Conservation (phyloP, 2,113 vertebrate species). For the Lepus europaeus region DNA sequence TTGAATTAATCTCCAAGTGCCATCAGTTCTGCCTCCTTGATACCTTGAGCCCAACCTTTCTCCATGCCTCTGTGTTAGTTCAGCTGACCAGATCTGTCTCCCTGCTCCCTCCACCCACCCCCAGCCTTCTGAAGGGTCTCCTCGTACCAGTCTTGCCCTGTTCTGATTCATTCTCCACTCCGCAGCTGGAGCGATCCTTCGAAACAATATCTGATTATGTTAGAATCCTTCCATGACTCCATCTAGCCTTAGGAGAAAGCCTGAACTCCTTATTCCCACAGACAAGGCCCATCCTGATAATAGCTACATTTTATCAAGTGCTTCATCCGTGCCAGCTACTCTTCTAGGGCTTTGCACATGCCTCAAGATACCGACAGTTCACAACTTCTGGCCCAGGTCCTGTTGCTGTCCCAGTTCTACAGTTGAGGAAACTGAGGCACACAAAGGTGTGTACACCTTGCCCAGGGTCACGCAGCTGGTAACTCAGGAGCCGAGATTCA, state of each 20-base stretch:
- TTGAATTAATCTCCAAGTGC: not conserved
- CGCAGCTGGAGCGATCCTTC: constrained; percentile 44
- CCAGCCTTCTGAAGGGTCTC: not conserved
- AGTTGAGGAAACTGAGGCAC: not conserved
- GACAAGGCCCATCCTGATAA: constrained; percentile 43
- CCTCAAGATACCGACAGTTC: not conserved
- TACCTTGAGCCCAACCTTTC: not conserved
- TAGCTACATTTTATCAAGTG: constrained; percentile 29
- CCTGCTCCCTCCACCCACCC: not conserved
- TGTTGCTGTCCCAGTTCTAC: not conserved
- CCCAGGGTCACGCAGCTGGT: not conserved
- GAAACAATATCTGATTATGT: constrained; percentile 68
- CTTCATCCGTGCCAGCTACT: not conserved
- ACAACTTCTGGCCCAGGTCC: too few relatives aligned
- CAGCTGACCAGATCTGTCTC: constrained; percentile 55
- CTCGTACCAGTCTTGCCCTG: constrained; percentile 22
- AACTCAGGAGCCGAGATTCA: not conserved
- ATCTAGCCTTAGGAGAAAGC: constrained; percentile 56
- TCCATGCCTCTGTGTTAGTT: constrained; percentile 20
- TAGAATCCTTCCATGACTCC: constrained; percentile 57
- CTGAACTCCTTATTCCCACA: constrained; percentile 31
- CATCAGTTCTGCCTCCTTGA: not conserved
- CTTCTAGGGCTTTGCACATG: not conserved
- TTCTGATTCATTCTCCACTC: constrained; percentile 53
- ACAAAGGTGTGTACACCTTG: not conserved